phyloP scores from a whole-genome alignment of 2,888 invertebrate genomes.

The Phaonia tiefii region DNA sequence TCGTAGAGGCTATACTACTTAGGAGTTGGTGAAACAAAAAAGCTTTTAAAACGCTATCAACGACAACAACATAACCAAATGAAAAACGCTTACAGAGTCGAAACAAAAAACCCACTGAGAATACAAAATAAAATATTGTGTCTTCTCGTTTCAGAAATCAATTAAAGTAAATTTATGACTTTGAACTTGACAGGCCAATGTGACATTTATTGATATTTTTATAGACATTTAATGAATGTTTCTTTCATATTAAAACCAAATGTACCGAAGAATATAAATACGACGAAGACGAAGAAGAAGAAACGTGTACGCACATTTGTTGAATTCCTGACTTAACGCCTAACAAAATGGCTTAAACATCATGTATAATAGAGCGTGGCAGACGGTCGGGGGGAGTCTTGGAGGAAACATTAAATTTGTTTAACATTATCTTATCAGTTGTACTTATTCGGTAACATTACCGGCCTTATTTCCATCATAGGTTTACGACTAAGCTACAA shows the following conservation, averaged over 20 bases:
- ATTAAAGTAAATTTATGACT: conserved; percentile 73
- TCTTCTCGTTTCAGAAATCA: conserved; percentile 16
- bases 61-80: too few relatives aligned
- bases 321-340: neutral
- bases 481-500: neutral
- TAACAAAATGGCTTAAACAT: too few relatives aligned
- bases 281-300: too few relatives aligned
- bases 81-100: too few relatives aligned
- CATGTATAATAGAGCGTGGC: too few relatives aligned
- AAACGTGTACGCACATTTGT: neutral
- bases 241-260: conserved; percentile 6
- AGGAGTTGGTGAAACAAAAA: neutral
- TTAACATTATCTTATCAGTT: conserved; percentile 28
- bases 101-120: too few relatives aligned
- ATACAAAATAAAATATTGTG: too few relatives aligned
- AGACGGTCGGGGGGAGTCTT: too few relatives aligned
- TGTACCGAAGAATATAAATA: neutral
- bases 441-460: conserved; percentile 18
- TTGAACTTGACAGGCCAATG: conserved; percentile 74
- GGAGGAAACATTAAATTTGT: conserved; percentile 1
- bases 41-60: neutral
- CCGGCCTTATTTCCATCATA: neutral
- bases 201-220: conserved; percentile 48
- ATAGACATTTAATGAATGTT: conserved; percentile 41
- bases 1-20: neutral